Base-by-base conservation (phyloP, 2,888 invertebrate genomes). In the Drepanosiphum platanoidis region DNA sequence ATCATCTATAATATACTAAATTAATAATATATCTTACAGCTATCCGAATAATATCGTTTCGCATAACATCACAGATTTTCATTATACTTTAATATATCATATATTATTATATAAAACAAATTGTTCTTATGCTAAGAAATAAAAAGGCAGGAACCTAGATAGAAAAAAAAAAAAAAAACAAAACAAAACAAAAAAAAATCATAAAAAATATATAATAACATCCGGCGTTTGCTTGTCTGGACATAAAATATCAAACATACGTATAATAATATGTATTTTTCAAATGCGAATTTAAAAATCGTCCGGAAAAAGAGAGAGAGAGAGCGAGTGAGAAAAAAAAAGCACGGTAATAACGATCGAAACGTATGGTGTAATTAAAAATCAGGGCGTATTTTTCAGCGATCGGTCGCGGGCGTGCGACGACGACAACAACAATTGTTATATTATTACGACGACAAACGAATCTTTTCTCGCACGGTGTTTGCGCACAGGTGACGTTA, bases 61-160 rank as follows among this genome's bases (percentile, higher is more conserved):
- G 66, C 75, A 58, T 70, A 75, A 84, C 84, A 84, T 84, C 84
- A 84, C 84, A 84, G 84, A 75, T 84, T 70, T 84, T 77, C 30
- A 77, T 68, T 77, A 66, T 66, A 84, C 61, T 58, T 77, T 84
- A 84, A 72, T n/a, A n/a, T n/a, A n/a, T n/a, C n/a, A n/a, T n/a
- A n/a, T n/a, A n/a, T n/a, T n/a, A n/a, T 77, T 77, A 84, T 52
- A 84, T 58, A 68, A 84, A 84, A 68, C 77, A 83, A 83, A 81
- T 74, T n/a, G n/a, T n/a, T 70, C 77, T 77, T 84, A 77, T 22
- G 58, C 74, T 82, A 82, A 64, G 68, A 66, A 66, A 39, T 42
- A 66, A n/a, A 36, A 34, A 5, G 11, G 52, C 46, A 75, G 15
- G n/a, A 34, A 80, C 70, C 70, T 77, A 34, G 22, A 64, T 15